These are phyloP conservation scores for Enteromius treurensis DNA, from an alignment of 2,797 vertebrate genomes.

Conservation along the genomic window DNA sequence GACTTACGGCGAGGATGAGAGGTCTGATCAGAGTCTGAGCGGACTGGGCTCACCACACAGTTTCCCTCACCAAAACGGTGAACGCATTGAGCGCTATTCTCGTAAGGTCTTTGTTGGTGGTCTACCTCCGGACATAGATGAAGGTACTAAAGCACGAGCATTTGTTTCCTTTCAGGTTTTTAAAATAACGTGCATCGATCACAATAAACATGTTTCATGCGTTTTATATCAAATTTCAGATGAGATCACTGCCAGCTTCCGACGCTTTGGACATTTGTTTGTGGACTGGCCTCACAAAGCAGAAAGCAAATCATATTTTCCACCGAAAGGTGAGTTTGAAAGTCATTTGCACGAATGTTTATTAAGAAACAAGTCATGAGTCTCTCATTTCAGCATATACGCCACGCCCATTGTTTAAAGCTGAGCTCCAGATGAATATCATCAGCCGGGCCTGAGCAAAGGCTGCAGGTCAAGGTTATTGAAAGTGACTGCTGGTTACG, in stretches of 20 bases:
- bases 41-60: slow-evolving; percentile 94
- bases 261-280: slow-evolving; percentile 97
- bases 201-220: not conserved
- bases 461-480: not conserved
- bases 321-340: slow-evolving; percentile 90
- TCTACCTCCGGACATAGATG: slow-evolving; percentile 96
- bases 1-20: slow-evolving; percentile 93
- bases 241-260: slow-evolving; percentile 99
- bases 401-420: slow-evolving; percentile 6
- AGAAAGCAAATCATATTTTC: slow-evolving; percentile 99
- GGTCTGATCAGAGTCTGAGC: slow-evolving; percentile 90
- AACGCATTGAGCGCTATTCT: slow-evolving; percentile 95
- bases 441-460: not conserved
- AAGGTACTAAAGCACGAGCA: slow-evolving; percentile 80
- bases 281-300: slow-evolving; percentile 99
- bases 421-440: not conserved
- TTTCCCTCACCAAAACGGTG: slow-evolving; percentile 97
- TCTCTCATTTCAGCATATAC: not conserved
- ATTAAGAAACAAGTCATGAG: not conserved
- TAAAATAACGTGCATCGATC: not conserved
- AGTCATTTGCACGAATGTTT: not conserved
- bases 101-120: slow-evolving; percentile 98
- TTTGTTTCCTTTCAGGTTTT: not conserved
- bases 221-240: slow-evolving; percentile 73
- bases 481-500: not conserved